Conservation (phyloP, 2,797 vertebrate species). For the Lepus oiostolus region DNA sequence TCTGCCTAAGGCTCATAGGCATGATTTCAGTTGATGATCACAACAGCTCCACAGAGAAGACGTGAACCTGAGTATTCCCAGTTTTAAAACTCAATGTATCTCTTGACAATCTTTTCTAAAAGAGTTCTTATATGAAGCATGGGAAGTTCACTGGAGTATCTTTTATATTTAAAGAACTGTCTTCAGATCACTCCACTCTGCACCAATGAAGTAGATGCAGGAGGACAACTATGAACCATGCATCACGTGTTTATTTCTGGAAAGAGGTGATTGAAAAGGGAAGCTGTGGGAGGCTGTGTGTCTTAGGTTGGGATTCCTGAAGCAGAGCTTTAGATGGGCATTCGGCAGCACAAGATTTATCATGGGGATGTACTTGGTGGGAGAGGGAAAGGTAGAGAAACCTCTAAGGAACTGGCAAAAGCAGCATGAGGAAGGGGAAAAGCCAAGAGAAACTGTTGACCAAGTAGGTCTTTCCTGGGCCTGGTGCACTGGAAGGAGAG, state of each 20-base stretch:
- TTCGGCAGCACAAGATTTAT: background rate
- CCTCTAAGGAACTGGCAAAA: background rate
- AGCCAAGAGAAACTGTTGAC: background rate
- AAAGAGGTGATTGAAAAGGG: background rate
- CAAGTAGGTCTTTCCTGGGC: background rate
- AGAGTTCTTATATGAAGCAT: background rate
- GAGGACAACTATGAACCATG: background rate
- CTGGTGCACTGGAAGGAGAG: accelerated
- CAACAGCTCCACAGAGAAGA: background rate
- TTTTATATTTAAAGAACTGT: background rate
- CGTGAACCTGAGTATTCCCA: background rate
- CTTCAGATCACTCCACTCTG: background rate
- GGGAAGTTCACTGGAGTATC: background rate
- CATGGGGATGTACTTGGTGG: background rate
- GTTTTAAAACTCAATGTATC: background rate
- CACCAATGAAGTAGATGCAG: background rate
- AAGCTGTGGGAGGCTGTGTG: background rate
- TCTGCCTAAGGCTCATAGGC: background rate
- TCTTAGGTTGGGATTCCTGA: background rate
- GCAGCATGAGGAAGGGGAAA: background rate
- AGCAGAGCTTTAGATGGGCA: background rate
- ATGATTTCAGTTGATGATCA: background rate
- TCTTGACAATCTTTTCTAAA: background rate
- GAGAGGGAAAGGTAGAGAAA: background rate
- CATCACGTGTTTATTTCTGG: background rate